These are phyloP conservation scores for Verasper variegatus DNA, from an alignment of 2,113 vertebrate species.

Conservation along the genomic window DNA sequence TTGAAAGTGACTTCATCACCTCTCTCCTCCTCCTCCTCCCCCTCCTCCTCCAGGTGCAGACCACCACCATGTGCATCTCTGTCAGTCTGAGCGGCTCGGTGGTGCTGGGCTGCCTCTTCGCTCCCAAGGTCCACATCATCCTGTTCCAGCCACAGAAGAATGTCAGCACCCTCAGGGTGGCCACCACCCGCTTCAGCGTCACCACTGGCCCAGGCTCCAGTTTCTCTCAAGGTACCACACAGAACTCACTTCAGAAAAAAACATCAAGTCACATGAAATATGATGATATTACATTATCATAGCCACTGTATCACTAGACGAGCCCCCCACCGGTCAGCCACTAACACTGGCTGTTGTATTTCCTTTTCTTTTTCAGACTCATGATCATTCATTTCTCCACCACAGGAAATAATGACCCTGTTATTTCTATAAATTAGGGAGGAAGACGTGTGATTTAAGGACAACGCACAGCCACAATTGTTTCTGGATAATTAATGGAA, in stretches of 20 bases:
- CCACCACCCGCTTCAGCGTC: constrained; percentile 90
- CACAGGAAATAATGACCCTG: background rate
- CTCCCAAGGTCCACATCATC: constrained; percentile 97
- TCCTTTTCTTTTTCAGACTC: constrained; percentile 2
- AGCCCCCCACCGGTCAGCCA: background rate
- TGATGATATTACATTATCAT: background rate
- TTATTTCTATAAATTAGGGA: background rate
- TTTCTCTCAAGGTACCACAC: constrained; percentile 87
- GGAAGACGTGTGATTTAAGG: background rate
- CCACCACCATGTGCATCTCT: constrained; percentile 98
- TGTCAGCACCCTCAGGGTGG: constrained; percentile 88
- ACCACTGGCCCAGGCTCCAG: constrained; percentile 86
- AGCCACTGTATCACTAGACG: background rate
- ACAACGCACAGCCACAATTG: background rate
- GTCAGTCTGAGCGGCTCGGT: constrained; percentile 97
- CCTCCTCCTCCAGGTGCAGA: constrained; percentile 88
- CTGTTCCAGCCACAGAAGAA: constrained; percentile 99
- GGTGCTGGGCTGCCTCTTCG: constrained; percentile 95
- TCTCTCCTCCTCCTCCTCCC: background rate
- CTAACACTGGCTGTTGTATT: background rate
- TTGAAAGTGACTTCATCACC: background rate
- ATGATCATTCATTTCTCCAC: background rate
- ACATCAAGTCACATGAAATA: too few relatives aligned
- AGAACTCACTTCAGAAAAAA: background rate
- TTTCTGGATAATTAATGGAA: background rate